A percentile compares a stretch with the other conserved stretches of the same genome.
Evolutionary conservation across 2,888 invertebrate genomes (phyloP).

Genomic region (Camptogramma bilineatum): DNA sequence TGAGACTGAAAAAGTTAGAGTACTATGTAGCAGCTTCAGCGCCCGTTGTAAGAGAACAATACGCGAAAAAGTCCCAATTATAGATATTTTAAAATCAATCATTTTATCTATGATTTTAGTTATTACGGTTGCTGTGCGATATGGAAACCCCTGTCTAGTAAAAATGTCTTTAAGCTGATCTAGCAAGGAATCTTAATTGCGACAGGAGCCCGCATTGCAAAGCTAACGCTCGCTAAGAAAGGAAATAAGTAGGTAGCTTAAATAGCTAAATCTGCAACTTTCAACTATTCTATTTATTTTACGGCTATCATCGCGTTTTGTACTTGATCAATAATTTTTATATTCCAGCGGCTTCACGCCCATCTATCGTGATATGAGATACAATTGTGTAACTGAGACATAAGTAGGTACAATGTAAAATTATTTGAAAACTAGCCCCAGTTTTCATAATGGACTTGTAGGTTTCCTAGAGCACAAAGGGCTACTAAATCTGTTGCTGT

Average conservation of each 20-base stretch:
- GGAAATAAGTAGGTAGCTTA: conserved; percentile 22
- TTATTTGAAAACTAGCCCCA: too few relatives aligned
- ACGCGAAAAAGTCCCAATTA: too few relatives aligned
- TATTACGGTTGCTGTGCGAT: neutral
- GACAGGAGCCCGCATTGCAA: conserved; percentile 27
- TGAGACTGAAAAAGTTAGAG: too few relatives aligned
- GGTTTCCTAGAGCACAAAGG: too few relatives aligned
- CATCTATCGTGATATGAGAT: neutral
- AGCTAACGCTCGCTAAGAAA: conserved; percentile 15
- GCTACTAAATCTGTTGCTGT: too few relatives aligned
- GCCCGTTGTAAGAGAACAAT: too few relatives aligned
- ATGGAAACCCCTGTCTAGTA: neutral
- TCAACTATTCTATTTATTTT: conserved; percentile 12
- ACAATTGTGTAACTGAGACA: too few relatives aligned
- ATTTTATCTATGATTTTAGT: too few relatives aligned
- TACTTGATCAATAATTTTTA: neutral
- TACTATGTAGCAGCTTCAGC: too few relatives aligned
- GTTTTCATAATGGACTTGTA: too few relatives aligned
- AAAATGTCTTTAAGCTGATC: conserved; percentile 16
- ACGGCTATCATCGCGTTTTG: neutral
- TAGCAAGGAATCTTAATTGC: conserved; percentile 32
- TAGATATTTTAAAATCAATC: too few relatives aligned
- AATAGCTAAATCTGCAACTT: conserved; percentile 17
- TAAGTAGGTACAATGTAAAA: too few relatives aligned
- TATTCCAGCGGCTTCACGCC: neutral